phyloP scores from a whole-genome alignment of 2,113 vertebrate species.

The Glaucidium brasilianum region DNA sequence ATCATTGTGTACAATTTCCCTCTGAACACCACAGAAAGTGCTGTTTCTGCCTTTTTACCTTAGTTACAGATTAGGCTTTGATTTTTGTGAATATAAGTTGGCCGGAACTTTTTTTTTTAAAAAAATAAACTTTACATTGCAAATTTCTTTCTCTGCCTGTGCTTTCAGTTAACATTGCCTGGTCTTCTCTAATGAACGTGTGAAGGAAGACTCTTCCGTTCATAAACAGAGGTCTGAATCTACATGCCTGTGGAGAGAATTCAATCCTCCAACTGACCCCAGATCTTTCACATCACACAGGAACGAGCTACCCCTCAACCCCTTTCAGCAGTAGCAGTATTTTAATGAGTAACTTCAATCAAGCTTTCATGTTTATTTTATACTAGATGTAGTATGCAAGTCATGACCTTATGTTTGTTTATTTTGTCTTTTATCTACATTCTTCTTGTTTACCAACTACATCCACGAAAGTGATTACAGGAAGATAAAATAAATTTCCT shows the following conservation, averaged over 20 bases:
- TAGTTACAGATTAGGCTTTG: not conserved
- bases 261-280: not conserved
- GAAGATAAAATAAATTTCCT: conserved; percentile 62
- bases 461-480: conserved; percentile 47
- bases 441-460: conserved; percentile 55
- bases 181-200: not conserved
- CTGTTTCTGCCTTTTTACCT: not conserved
- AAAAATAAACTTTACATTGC: not conserved
- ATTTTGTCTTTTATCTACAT: conserved; percentile 57
- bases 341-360: conserved; percentile 54
- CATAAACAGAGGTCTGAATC: not conserved
- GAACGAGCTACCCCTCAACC: not conserved
- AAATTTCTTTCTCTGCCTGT: not conserved
- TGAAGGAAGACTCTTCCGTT: not conserved
- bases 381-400: not conserved
- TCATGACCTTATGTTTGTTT: conserved; percentile 55
- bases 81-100: not conserved
- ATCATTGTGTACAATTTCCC: not conserved
- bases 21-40: not conserved
- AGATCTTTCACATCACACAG: not conserved
- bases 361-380: conserved; percentile 16
- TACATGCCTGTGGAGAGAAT: not conserved
- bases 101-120: not conserved
- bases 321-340: conserved; percentile 1
- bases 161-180: not conserved